These are phyloP conservation scores for Mimas tiliae DNA, from an alignment of 2,888 invertebrate species.

Conservation along the genomic window DNA sequence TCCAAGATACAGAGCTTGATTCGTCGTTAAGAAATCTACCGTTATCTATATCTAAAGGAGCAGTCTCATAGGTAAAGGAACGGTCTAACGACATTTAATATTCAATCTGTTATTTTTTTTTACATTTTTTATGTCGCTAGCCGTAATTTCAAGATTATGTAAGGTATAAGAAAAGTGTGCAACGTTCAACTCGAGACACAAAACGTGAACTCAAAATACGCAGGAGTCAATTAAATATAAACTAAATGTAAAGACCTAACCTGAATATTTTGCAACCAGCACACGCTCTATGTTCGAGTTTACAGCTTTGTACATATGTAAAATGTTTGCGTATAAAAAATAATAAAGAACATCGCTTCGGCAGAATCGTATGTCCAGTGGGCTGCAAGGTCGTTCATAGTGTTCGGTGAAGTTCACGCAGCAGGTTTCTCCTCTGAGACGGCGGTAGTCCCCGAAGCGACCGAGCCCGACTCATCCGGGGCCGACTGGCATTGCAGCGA, in stretches of 20 bases:
- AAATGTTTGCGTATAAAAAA: slow-evolving; percentile 76
- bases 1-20: slow-evolving; percentile 70
- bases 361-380: slow-evolving; percentile 66
- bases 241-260: slow-evolving; percentile 35
- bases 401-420: slow-evolving; percentile 71
- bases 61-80: slow-evolving; percentile 74
- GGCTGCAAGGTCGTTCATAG: slow-evolving; percentile 40
- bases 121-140: slow-evolving; percentile 66
- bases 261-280: slow-evolving; percentile 74
- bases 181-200: slow-evolving; percentile 75
- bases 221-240: slow-evolving; percentile 44
- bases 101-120: slow-evolving; percentile 59
- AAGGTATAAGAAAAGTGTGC: slow-evolving; percentile 80
- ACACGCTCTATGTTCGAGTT: slow-evolving; percentile 75
- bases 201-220: slow-evolving; percentile 81
- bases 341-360: slow-evolving; percentile 76
- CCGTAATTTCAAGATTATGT: slow-evolving; percentile 60
- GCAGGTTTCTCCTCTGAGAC: slow-evolving; percentile 87
- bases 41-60: slow-evolving; percentile 72
- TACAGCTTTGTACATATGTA: slow-evolving; percentile 78
- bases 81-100: slow-evolving; percentile 65
- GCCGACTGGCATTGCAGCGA: slow-evolving; percentile 87
- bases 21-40: slow-evolving; percentile 64
- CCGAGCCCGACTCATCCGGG: slow-evolving; percentile 86
- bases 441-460: slow-evolving; percentile 88